Conservation (phyloP, 1,140 invertebrate species). For the Lamellibrachia luymesi region DNA sequence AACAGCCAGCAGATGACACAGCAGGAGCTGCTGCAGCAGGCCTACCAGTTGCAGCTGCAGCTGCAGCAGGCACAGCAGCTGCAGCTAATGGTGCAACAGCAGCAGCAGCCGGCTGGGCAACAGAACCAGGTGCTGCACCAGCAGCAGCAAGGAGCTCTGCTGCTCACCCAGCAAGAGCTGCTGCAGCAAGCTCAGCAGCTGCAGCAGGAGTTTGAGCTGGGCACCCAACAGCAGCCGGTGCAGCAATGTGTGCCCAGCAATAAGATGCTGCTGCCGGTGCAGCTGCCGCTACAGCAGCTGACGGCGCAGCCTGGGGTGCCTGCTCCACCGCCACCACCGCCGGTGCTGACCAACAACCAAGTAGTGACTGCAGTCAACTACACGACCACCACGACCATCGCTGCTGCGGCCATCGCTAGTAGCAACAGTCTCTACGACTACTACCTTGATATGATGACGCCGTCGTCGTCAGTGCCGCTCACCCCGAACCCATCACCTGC, state of each 20-base stretch:
- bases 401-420: conserved; percentile 2
- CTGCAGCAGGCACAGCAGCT: conserved; percentile 43
- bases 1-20: conserved; percentile 47
- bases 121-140: conserved; percentile 26
- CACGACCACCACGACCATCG: conserved; percentile 14
- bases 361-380: conserved; percentile 27
- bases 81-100: conserved; percentile 43
- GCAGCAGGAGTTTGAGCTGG: conserved; percentile 39
- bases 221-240: conserved; percentile 32
- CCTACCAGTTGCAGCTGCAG: conserved; percentile 38
- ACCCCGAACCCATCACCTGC: conserved; percentile 45
- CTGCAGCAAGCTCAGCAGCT: conserved; percentile 45
- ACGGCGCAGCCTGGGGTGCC: conserved; percentile 35
- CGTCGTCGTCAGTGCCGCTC: conserved; percentile 39
- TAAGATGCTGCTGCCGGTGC: conserved; percentile 26
- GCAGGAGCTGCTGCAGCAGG: conserved; percentile 29
- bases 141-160: conserved; percentile 13
- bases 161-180: conserved; percentile 35
- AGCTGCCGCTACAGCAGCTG: conserved; percentile 37
- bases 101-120: conserved; percentile 24
- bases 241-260: conserved; percentile 31
- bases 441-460: conserved; percentile 36
- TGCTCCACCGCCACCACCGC: conserved; percentile 17
- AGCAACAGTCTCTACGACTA: conserved; percentile 22
- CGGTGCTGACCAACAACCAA: conserved; percentile 19